These are phyloP conservation scores for Salarias fasciatus DNA, from an alignment of 2,797 vertebrate genomes.

Conservation along the genomic window DNA sequence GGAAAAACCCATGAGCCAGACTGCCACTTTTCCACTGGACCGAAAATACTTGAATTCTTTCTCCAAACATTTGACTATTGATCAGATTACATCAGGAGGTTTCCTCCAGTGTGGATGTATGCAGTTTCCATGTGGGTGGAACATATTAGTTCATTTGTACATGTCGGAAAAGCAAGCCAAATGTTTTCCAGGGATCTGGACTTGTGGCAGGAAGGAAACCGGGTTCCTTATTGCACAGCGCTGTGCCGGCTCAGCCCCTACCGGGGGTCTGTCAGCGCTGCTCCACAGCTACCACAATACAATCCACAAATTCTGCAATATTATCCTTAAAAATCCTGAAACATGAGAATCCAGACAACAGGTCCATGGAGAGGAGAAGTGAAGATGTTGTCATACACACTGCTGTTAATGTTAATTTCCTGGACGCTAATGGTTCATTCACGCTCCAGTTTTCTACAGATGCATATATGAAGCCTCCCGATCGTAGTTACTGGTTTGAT, in stretches of 20 bases:
- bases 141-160: slow-evolving; percentile 62
- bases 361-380: too few species aligned
- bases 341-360: too few species aligned
- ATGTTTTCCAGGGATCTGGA: slow-evolving; percentile 73
- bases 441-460: too few species aligned
- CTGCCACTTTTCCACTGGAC: slow-evolving; percentile 71
- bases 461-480: too few species aligned
- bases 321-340: too few species aligned
- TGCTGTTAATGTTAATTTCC: too few species aligned
- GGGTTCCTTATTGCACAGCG: slow-evolving; percentile 70
- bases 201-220: slow-evolving; percentile 74
- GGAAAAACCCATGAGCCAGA: slow-evolving; percentile 67
- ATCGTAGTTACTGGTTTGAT: too few species aligned
- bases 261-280: too few species aligned
- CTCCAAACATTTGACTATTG: slow-evolving; percentile 67
- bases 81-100: slow-evolving; percentile 68
- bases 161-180: slow-evolving; percentile 62
- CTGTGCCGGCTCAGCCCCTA: slow-evolving; percentile 38
- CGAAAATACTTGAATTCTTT: slow-evolving; percentile 58
- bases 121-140: slow-evolving; percentile 73
- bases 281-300: too few species aligned
- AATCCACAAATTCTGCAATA: too few species aligned
- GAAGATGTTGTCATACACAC: too few species aligned
- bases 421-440: too few species aligned
- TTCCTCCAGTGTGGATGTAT: slow-evolving; percentile 48